Conservation (phyloP, 2,888 invertebrate genomes). For the Microchrysa polita region DNA sequence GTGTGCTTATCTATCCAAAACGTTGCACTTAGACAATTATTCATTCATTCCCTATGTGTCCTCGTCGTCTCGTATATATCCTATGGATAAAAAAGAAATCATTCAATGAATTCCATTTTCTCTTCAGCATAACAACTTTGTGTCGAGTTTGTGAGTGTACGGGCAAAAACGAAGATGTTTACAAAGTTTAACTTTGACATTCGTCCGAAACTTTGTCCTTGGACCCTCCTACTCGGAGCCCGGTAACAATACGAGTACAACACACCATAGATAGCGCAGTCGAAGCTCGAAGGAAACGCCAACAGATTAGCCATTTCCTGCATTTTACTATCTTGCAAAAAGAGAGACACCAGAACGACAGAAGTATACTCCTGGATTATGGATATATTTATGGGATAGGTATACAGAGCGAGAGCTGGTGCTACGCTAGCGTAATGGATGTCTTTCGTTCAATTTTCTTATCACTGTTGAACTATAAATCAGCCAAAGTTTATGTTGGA, state of each 20-base stretch:
- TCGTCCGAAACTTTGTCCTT: slow-evolving; percentile 29
- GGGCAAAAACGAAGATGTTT: slow-evolving; percentile 30
- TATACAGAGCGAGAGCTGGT: not conserved
- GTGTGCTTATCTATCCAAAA: not conserved
- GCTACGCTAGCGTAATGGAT: slow-evolving; percentile 5
- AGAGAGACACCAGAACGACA: too few species aligned
- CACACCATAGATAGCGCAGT: not conserved
- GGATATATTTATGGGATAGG: too few species aligned
- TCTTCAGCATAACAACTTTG: slow-evolving; percentile 21
- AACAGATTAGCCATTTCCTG: slow-evolving; percentile 8
- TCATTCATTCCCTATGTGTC: too few species aligned
- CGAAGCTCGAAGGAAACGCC: not conserved
- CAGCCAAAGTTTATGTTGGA: slow-evolving; percentile 22
- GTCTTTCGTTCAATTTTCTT: slow-evolving; percentile 42
- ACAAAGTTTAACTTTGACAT: slow-evolving; percentile 20
- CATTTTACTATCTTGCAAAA: not conserved
- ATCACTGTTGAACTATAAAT: slow-evolving; percentile 39
- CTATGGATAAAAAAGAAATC: not conserved
- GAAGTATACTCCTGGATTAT: too few species aligned
- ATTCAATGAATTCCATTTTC: slow-evolving; percentile 16
- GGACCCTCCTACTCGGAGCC: too few species aligned
- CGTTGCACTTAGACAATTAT: not conserved
- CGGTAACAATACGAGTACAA: not conserved
- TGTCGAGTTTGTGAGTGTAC: too few species aligned
- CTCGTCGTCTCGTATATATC: too few species aligned